A percentile compares a stretch with the other conserved stretches of the same genome.
Conservation (phyloP, 2,888 invertebrate species). For the Alcis repandata region DNA sequence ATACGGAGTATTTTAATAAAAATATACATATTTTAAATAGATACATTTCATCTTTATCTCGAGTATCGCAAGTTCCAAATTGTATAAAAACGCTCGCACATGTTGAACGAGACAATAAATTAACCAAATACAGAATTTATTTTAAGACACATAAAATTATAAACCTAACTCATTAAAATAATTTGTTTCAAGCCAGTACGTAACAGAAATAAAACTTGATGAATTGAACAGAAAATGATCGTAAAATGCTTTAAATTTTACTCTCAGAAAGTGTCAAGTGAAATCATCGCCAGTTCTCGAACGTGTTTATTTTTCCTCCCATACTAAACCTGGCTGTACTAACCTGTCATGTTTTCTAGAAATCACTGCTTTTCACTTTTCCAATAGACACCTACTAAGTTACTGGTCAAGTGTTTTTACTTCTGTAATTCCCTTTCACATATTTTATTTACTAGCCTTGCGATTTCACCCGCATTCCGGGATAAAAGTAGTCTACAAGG, state of each 20-base stretch:
- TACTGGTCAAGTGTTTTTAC: constrained; percentile 7
- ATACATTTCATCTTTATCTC: no score
- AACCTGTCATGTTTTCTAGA: constrained; percentile 35
- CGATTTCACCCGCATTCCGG: background rate
- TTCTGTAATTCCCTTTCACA: background rate
- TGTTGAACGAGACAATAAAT: no score
- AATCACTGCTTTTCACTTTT: constrained; percentile 39
- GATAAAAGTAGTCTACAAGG: no score
- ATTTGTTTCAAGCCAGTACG: no score
- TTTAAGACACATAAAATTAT: no score
- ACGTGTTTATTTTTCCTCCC: constrained; percentile 40
- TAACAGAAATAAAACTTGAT: background rate
- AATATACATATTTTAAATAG: no score
- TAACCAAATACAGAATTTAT: no score
- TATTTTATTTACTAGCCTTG: no score
- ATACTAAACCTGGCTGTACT: constrained; percentile 27
- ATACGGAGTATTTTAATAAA: no score
- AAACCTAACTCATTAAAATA: no score
- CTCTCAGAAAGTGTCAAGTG: constrained; percentile 30
- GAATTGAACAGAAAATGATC: background rate
- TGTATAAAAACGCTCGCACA: no score
- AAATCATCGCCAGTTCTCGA: constrained; percentile 21
- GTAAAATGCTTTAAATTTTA: background rate
- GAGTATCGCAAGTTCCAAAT: no score
- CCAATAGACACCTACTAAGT: background rate